Base-by-base conservation (phyloP, 2,113 vertebrate genomes). In the Ardeotis arabs region DNA sequence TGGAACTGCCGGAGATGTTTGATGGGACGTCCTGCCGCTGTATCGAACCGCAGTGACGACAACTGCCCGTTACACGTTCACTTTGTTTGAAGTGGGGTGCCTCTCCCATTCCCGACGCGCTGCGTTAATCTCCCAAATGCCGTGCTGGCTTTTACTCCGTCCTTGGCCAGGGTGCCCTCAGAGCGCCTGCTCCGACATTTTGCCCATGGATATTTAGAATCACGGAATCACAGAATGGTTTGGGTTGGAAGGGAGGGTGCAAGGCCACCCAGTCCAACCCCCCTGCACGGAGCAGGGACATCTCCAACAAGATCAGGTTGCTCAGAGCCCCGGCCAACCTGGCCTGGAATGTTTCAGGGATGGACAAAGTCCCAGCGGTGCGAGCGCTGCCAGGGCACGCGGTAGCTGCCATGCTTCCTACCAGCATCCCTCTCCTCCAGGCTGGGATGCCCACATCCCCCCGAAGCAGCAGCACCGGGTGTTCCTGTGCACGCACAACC, bases 21-120 rank as follows among this genome's bases (percentile, higher is more conserved):
- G n/a, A 78, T 6, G 66, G 4, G 39, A 60, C 21, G 2, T 44
- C 41, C 4, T 23, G 22, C 73, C 41, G 39, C 72, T 23, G 72
- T 2, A 14, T 52, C 1, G 28, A 35, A 14, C 44, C 19, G 52
- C 25, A 20, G 24, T 4, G n/a, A 16, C 0, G 20, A 72, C 85
- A 60, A 17, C 64, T 24, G 52, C 5, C 22, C 14, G 1, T 3
- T 4, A 28, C 37, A 19, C 10, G 13, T 23, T 27, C 4, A 4
- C 59, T 59, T 5, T 5, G 35, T 56, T 85, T 64, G 81, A 69
- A 58, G 69, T 15, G 2, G 8, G 19, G 63, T 8, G 37, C 17
- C 44, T 58, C 49, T 58, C 9, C 44, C n/a, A 3, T 69, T 64
- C 75, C 87, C 58, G 56, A 52, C 4, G 14, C 2, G 50, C 64